These are phyloP conservation scores for Agrotis puta DNA, from an alignment of 2,888 invertebrate genomes.

Conservation along the genomic window DNA sequence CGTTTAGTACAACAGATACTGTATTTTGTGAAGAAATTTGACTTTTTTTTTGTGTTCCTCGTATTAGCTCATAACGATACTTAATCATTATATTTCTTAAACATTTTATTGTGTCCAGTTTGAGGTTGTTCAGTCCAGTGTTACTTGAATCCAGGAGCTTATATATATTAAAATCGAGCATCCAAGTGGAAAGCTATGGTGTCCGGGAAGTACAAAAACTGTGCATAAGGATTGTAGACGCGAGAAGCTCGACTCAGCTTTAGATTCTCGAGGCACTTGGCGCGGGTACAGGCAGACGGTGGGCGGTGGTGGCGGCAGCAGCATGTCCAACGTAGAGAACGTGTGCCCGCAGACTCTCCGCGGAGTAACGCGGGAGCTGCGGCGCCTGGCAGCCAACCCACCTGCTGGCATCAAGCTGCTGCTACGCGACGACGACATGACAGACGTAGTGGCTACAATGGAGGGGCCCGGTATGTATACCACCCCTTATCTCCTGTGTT, in stretches of 20 bases:
- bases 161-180: conserved; percentile 1
- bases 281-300: conserved; percentile 16
- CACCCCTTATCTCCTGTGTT: no score
- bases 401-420: conserved; percentile 97
- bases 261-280: conserved; percentile 1
- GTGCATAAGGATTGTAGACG: conserved; percentile 21
- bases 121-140: no score
- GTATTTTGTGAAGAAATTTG: neutral
- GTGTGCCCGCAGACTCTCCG: conserved; percentile 98
- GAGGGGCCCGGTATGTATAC: conserved; percentile 93
- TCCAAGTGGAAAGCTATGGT: conserved; percentile 25
- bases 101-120: neutral
- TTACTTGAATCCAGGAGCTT: neutral
- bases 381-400: conserved; percentile 95
- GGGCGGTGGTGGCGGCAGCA: conserved; percentile 27
- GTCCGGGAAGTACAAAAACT: conserved; percentile 5
- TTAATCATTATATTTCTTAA: neutral
- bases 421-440: conserved; percentile 97
- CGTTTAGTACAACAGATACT: neutral
- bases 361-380: conserved; percentile 97
- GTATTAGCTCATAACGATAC: neutral
- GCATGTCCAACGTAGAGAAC: conserved; percentile 97
- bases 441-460: conserved; percentile 97
- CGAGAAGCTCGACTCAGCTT: conserved; percentile 5
- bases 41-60: neutral